These are phyloP conservation scores for Dioctria linearis DNA, from an alignment of 2,888 invertebrate species.

Conservation along the genomic window DNA sequence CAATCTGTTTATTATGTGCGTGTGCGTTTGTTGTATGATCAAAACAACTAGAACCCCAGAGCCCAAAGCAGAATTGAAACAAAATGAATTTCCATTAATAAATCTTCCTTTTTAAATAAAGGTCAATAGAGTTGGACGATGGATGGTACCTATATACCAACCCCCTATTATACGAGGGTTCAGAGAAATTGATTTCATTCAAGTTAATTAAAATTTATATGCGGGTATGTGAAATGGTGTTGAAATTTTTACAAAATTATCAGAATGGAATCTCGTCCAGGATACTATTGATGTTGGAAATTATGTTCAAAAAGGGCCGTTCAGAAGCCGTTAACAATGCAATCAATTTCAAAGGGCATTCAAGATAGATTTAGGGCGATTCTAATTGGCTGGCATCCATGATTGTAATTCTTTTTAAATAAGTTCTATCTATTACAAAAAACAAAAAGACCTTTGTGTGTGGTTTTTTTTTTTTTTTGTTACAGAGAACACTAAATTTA, in stretches of 20 bases:
- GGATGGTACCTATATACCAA: too few species aligned
- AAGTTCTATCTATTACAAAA: too few species aligned
- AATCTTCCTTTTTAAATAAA: not conserved
- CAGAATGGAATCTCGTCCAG: not conserved
- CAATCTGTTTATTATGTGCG: not conserved
- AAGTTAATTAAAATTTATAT: not conserved
- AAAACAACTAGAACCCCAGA: too few species aligned
- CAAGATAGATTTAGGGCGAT: too few species aligned
- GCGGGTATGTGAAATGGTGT: not conserved
- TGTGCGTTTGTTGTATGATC: not conserved
- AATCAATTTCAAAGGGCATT: too few species aligned
- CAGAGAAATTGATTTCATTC: not conserved
- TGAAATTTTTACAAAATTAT: not conserved
- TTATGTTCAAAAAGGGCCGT: not conserved
- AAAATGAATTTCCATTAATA: constrained; percentile 1
- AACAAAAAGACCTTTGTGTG: too few species aligned
- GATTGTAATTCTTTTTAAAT: too few species aligned
- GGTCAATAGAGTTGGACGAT: not conserved
- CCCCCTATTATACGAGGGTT: not conserved
- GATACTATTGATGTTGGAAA: not conserved
- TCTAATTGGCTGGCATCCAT: too few species aligned
- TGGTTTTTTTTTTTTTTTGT: too few species aligned
- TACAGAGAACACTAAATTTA: too few species aligned
- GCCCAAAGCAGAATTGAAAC: not conserved
- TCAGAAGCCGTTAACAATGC: too few species aligned